phyloP scores from a whole-genome alignment of 2,888 invertebrate genomes.

The Ectemnius cavifrons region DNA sequence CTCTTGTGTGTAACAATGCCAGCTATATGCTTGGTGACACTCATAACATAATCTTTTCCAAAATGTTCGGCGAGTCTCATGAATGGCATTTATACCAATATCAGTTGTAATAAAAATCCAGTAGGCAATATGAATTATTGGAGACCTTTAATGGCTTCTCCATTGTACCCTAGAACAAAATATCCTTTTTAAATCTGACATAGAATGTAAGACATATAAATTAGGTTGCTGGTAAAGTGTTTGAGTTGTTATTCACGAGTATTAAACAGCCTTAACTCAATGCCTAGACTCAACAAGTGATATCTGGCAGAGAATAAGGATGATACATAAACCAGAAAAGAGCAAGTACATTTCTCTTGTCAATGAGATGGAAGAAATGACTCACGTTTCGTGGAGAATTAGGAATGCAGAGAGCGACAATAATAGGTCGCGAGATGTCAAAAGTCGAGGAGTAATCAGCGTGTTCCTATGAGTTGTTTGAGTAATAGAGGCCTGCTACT shows the following conservation, averaged over 20 bases:
- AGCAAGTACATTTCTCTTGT: not conserved
- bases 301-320: no score
- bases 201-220: no score
- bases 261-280: not conserved
- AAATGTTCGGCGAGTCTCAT: no score
- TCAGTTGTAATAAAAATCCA: no score
- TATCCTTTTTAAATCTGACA: constrained; percentile 1
- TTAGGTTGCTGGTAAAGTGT: not conserved
- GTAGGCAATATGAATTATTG: no score
- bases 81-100: no score
- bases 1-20: constrained; percentile 52
- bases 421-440: constrained; percentile 30
- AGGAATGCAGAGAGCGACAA: constrained; percentile 25
- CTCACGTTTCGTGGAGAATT: constrained; percentile 46
- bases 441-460: constrained; percentile 12
- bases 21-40: constrained; percentile 44
- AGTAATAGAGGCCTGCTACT: not conserved
- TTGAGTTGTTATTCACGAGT: not conserved
- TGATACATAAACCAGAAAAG: not conserved
- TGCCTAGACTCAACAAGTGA: no score
- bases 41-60: constrained; percentile 64
- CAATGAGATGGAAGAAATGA: not conserved
- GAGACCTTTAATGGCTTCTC: constrained; percentile 20
- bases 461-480: constrained; percentile 8
- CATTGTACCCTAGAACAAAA: constrained; percentile 57